Evolutionary conservation across 2,797 vertebrate genomes (phyloP).

Genomic region (Thalassophryne amazonica): DNA sequence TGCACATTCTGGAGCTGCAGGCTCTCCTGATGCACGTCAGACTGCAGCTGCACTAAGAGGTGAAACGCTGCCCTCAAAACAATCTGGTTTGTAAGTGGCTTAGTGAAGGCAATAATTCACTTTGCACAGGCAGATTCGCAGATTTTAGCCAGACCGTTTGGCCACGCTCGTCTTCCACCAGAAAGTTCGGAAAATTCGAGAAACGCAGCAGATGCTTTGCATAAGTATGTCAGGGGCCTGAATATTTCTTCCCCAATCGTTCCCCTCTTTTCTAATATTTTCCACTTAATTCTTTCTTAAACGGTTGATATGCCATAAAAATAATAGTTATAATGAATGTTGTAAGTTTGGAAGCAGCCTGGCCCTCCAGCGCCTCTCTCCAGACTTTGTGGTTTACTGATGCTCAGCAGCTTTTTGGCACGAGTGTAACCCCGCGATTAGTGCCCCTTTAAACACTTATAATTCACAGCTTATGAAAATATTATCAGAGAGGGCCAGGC

Average conservation of each 20-base stretch:
- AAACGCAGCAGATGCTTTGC: slow-evolving; percentile 1
- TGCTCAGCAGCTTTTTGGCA: slow-evolving; percentile 71
- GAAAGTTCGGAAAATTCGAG: slow-evolving; percentile 20
- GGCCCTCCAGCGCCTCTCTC: slow-evolving; percentile 28
- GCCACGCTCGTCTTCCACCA: slow-evolving; percentile 4
- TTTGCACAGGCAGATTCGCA: neutral
- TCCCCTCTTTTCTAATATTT: slow-evolving; percentile 44
- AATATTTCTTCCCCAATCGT: slow-evolving; percentile 32
- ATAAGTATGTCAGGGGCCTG: slow-evolving; percentile 22
- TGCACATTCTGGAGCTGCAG: neutral
- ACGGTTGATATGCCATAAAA: slow-evolving; percentile 58
- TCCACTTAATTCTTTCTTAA: slow-evolving; percentile 45
- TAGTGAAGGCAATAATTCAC: neutral
- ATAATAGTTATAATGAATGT: slow-evolving; percentile 64
- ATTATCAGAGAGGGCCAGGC: slow-evolving; percentile 71
- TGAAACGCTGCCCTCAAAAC: neutral
- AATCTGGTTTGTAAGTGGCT: neutral
- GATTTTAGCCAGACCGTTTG: slow-evolving; percentile 7
- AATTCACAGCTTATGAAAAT: slow-evolving; percentile 79
- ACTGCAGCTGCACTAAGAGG: neutral
- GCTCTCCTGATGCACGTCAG: neutral
- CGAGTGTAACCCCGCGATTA: slow-evolving; percentile 57
- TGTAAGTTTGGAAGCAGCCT: slow-evolving; percentile 57
- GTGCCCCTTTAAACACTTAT: slow-evolving; percentile 74
- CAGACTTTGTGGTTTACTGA: slow-evolving; percentile 63